Evolutionary conservation across 1,140 invertebrate species (phyloP), one percentile per base, ranked within the genome.

Genomic region (Microvelia longipes): DNA sequence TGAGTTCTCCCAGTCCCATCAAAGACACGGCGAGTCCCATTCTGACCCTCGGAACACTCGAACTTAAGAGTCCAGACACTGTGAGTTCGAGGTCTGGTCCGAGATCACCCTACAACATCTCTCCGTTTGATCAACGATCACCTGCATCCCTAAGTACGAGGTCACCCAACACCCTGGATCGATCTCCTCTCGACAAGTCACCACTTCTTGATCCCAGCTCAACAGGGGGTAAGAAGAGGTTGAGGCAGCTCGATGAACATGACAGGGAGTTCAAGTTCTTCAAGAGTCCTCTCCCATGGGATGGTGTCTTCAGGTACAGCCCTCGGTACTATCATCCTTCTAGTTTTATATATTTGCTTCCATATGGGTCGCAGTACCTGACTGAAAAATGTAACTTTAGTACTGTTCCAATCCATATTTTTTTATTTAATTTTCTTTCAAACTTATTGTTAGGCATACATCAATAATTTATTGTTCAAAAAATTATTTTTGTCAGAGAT

Each of bases 1-100:
- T 70, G 64, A 70, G 62, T 28, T 70, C 70, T 64, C 73, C 73
- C n/a, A 66, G 68, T 25, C 71, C 73, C 5, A 35, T 74, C 15
- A 74, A 74, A 65, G 73, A 74, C 14, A 50, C 68, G 1, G 65
- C 67, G 15, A 73, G 72, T 66, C 73, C 73, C 50, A 69, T 74
- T 35, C 66, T 73, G 2, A 71, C 70, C 26, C 71, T 74, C 61
- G 72, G 73, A 14, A 71, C 50, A 29, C 66, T 74, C 19, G 73
- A 74, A 67, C 70, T 74, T n/a, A 60, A 28, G 69, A 73, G 26
- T 28, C 15, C 62, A 14, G 25, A 71, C 26, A 66, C 50, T 67
- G 19, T 19, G 2, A 66, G 27, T 30, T 67, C 69, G 25, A 11
- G 35, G 25, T 24, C 29, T 26, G 13, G 29, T 30, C 25, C 26